Conservation (phyloP, 2,888 invertebrate species). For the Drosophila siamana region DNA sequence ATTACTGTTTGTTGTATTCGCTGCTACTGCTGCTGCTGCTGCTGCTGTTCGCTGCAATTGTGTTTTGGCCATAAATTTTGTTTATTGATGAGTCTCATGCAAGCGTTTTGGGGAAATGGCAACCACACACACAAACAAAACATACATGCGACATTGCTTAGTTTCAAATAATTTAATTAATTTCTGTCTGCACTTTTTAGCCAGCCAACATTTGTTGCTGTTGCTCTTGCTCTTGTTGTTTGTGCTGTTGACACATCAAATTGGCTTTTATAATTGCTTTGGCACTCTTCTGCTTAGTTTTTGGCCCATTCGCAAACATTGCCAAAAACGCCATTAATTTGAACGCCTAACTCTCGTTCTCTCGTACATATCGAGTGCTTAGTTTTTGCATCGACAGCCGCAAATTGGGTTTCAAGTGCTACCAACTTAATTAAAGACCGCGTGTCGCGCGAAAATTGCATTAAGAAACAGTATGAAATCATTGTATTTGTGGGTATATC, state of each 20-base stretch:
- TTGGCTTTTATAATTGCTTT: constrained; percentile 62
- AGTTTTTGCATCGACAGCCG: background rate
- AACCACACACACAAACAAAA: constrained; percentile 4
- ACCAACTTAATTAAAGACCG: background rate
- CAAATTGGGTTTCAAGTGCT: background rate
- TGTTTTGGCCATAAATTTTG: constrained; percentile 68
- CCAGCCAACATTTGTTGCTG: constrained; percentile 20
- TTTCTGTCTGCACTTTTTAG: constrained; percentile 52
- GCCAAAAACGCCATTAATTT: background rate
- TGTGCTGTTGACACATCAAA: constrained; percentile 56
- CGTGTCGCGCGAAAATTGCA: background rate
- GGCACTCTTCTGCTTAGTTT: constrained; percentile 13
- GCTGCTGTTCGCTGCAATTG: constrained; percentile 48
- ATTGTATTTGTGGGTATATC: too few relatives aligned
- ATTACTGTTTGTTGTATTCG: background rate
- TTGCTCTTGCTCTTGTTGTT: background rate
- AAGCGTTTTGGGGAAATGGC: background rate
- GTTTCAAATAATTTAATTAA: constrained; percentile 70
- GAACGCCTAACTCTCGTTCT: background rate
- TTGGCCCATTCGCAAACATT: constrained; percentile 13
- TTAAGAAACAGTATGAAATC: background rate
- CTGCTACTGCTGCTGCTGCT: background rate
- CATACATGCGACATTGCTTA: constrained; percentile 52
- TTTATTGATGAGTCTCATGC: constrained; percentile 67
- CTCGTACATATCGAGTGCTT: background rate